Base-by-base conservation (phyloP, 2,888 invertebrate species). In the Biston betularia region DNA sequence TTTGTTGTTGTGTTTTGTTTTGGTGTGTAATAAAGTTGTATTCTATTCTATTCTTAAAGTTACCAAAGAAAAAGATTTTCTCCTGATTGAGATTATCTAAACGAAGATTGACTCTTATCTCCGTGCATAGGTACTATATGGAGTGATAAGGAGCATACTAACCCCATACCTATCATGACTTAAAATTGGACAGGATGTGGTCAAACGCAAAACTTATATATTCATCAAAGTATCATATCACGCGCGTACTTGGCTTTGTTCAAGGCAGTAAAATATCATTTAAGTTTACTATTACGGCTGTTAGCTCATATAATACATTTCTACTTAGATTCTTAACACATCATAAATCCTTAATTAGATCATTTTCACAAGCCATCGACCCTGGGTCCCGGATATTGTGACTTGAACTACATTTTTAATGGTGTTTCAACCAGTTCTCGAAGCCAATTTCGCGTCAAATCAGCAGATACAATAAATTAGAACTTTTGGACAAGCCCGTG, bases 341-440 rank as follows among this genome's bases (percentile, higher is more conserved):
- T 12, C 11, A 49, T 45, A 38, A 56, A 50, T 24, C 3, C 8
- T 38, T 56, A 52, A 63, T 63, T 55, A 52, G 57, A 49, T 59
- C 42, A 53, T 65, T 59, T 59, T 57, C 14, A 53, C 15, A 61
- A 38, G 65, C 46, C 65, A 57, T 66, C 61, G 65, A 66, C 60
- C 61, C 46, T 24, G 7, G 11, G 48, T 57, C 8, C 56, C 65
- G 65, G 65, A 66, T 61, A 40, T 61, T 15, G 60, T 42, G n/a
- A 45, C 38, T 48, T 49, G 48, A 49, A 33, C 49, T n/a, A 40
- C 24, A 58, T 49, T 42, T 58, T 48, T 58, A 58, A 58, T 49
- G 58, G 38, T 49, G 46, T 58, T 58, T 58, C 40, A 40, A 58
- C 48, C 58, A 58, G 58, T 58, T 58, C 15, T 66, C 15, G 12